Conservation (phyloP, 2,888 invertebrate genomes). For the Hemithea aestivaria region DNA sequence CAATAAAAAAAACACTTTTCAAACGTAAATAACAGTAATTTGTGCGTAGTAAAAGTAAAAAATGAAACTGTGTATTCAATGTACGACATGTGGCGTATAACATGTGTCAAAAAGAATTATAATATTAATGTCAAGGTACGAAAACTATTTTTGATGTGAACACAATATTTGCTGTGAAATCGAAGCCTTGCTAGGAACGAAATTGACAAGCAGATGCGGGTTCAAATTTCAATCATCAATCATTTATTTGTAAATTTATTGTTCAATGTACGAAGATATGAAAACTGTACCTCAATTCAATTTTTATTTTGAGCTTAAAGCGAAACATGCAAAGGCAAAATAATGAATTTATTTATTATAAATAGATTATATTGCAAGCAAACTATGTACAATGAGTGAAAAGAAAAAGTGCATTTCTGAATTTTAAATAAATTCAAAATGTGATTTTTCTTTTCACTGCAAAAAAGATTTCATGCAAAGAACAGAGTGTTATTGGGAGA, state of each 20-base stretch:
- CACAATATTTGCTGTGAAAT: conserved; percentile 42
- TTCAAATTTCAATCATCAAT: conserved; percentile 35
- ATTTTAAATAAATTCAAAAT: conserved; percentile 7
- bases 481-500: conserved; percentile 74
- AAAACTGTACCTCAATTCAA: conserved; percentile 14
- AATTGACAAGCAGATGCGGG: conserved; percentile 55
- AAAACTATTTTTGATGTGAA: conserved; percentile 33
- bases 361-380: conserved; percentile 50
- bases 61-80: conserved; percentile 33
- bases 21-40: conserved; percentile 11
- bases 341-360: conserved; percentile 28
- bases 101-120: conserved; percentile 27
- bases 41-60: conserved; percentile 27
- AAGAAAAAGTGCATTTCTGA: conserved; percentile 30
- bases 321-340: conserved; percentile 52
- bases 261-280: conserved; percentile 18
- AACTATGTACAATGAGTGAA: conserved; percentile 49
- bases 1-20: conserved; percentile 15
- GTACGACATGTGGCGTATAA: no score
- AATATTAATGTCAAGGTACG: conserved; percentile 31
- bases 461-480: conserved; percentile 63
- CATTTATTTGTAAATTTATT: conserved; percentile 28
- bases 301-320: conserved; percentile 29
- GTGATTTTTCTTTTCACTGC: conserved; percentile 38
- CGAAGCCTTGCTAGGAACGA: conserved; percentile 44